phyloP scores from a whole-genome alignment of 2,113 vertebrate species.

The Myotis davidii region DNA sequence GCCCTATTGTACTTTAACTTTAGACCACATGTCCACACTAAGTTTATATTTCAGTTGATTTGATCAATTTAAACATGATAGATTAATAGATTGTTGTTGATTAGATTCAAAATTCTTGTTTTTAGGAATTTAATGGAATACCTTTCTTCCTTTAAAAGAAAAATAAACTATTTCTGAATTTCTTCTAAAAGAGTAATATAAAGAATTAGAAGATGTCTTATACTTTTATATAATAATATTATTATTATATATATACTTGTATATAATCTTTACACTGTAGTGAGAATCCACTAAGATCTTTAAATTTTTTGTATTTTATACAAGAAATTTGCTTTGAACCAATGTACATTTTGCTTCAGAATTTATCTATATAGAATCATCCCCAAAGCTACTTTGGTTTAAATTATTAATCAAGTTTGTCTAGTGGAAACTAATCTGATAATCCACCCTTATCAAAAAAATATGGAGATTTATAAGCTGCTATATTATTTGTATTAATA shows the following conservation, averaged over 20 bases:
- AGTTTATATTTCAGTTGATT: conserved; percentile 14
- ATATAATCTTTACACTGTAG: not conserved
- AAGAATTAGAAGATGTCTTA: not conserved
- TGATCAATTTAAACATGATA: not conserved
- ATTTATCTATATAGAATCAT: conserved; percentile 29
- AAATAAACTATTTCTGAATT: not conserved
- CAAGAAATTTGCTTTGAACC: not conserved
- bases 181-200: not conserved
- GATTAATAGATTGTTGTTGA: not conserved
- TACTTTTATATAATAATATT: not conserved
- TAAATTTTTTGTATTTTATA: conserved; percentile 1
- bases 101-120: conserved; percentile 21
- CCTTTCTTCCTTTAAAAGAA: not conserved
- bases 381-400: not conserved
- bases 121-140: conserved; percentile 44
- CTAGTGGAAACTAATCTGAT: not conserved
- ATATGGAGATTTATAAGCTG: not conserved
- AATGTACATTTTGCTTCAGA: not conserved
- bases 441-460: not conserved
- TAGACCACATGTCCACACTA: not conserved
- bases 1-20: not conserved
- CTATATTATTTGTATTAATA: not conserved
- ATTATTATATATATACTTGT: not conserved
- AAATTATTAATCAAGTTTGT: not conserved
- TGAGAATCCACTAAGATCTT: not conserved